Evolutionary conservation across 2,797 vertebrate species (phyloP), one percentile per base, ranked within the genome.

Genomic region (Sorex maritimensis): DNA sequence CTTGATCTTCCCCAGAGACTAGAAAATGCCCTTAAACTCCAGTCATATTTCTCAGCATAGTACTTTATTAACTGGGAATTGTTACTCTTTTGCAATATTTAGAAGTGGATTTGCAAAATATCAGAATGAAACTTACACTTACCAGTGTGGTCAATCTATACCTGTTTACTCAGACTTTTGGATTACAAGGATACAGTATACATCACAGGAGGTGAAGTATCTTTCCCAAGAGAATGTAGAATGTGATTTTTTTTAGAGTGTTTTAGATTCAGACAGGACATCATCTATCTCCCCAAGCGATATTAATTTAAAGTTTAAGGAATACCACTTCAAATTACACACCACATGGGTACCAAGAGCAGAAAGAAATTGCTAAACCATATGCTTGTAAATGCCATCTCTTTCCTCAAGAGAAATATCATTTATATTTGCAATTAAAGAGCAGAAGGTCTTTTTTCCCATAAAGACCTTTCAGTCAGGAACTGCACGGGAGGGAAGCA

Each of bases 361-460:
- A 95, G 82, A 93, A 88, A 91, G 90, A 96, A 97, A 96, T 95
- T 96, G 88, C 94, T 93, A 97, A 97, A 92, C 93, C 96, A 96
- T 97, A 97, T 97, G 96, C 93, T 96, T 96, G 88, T 93, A 95
- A 97, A 97, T 97, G 95, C 91, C 81, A 92, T 95, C 81, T 92
- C 89, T 96, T 94, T 90, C 74, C 96, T 95, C 96, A 91, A 94
- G 95, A 96, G 97, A 81, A 94, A 94, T 74, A 95, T 97, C 83
- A 94, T 97, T 96, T 95, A 97, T 95, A 94, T 95, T 95, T 95
- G 93, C 89, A 96, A 93, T 97, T 96, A 96, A 96, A 96, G 91
- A 97, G 93, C 95, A 97, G 95, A 95, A 95, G 92, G 94, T 95
- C 96, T 94, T 95, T 97, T 88, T 67, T 10, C 94, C 81, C 89